These are phyloP conservation scores for Notocelia uddmanniana DNA, from an alignment of 2,888 invertebrate genomes.

Conservation along the genomic window DNA sequence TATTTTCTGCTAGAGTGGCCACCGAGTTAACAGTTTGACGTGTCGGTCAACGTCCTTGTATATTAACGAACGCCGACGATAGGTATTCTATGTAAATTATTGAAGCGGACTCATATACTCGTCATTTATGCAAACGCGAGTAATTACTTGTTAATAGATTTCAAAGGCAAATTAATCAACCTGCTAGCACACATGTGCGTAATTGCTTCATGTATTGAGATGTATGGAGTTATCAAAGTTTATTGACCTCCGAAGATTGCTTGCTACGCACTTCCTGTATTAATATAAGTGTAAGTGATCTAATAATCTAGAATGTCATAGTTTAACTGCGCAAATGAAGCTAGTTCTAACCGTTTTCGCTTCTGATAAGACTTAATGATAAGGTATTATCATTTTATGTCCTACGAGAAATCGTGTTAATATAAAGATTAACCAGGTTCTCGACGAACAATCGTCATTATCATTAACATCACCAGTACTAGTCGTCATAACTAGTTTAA, in stretches of 20 bases:
- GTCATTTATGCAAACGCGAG: slow-evolving; percentile 29
- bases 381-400: slow-evolving; percentile 6
- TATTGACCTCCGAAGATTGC: slow-evolving; percentile 35
- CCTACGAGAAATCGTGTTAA: not conserved
- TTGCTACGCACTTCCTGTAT: slow-evolving; percentile 29
- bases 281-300: slow-evolving; percentile 20
- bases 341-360: slow-evolving; percentile 24
- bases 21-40: slow-evolving; percentile 18
- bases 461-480: too few species aligned
- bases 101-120: slow-evolving; percentile 3
- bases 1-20: slow-evolving; percentile 34
- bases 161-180: slow-evolving; percentile 33
- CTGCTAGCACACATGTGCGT: not conserved
- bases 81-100: slow-evolving; percentile 36
- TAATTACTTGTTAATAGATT: slow-evolving; percentile 35
- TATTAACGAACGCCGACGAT: slow-evolving; percentile 29
- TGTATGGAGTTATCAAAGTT: slow-evolving; percentile 31
- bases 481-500: too few species aligned
- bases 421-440: not conserved
- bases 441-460: too few species aligned
- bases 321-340: slow-evolving; percentile 31
- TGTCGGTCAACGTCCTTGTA: slow-evolving; percentile 39
- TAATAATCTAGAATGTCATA: slow-evolving; percentile 31
- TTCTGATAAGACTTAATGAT: slow-evolving; percentile 13
- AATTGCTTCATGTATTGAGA: slow-evolving; percentile 2